These are phyloP conservation scores for Heliconius cydno DNA, from an alignment of 2,888 invertebrate species.

Conservation along the genomic window DNA sequence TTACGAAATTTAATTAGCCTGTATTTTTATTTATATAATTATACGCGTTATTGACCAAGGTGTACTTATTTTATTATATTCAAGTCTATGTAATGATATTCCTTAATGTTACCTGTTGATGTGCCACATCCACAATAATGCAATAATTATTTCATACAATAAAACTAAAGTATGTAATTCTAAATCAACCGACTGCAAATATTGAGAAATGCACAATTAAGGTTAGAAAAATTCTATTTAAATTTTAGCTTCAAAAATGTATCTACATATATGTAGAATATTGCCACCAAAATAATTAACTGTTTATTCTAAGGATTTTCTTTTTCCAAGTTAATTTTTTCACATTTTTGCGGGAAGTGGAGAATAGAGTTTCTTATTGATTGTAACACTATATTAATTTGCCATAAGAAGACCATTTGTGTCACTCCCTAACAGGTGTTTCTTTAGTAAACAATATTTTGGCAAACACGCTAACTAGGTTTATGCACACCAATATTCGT, in stretches of 20 bases:
- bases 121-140: neutral
- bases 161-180: neutral
- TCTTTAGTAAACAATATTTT: slow-evolving; percentile 26
- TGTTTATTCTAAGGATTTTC: no score
- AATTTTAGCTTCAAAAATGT: neutral
- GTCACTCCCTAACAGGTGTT: neutral
- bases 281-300: no score
- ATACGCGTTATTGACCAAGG: neutral
- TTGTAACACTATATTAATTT: neutral
- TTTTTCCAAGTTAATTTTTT: no score
- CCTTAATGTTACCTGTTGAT: neutral
- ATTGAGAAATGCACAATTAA: neutral
- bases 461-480: slow-evolving; percentile 25
- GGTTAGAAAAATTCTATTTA: neutral
- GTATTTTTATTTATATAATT: no score
- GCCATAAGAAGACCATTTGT: neutral
- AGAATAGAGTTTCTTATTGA: no score
- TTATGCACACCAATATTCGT: slow-evolving; percentile 6
- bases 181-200: neutral
- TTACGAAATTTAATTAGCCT: no score
- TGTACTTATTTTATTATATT: neutral
- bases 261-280: neutral
- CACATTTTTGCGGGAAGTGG: no score
- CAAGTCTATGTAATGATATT: no score
- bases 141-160: neutral